These are phyloP conservation scores for Eulemur albifrons DNA, from an alignment of 2,797 vertebrate genomes.

Conservation along the genomic window DNA sequence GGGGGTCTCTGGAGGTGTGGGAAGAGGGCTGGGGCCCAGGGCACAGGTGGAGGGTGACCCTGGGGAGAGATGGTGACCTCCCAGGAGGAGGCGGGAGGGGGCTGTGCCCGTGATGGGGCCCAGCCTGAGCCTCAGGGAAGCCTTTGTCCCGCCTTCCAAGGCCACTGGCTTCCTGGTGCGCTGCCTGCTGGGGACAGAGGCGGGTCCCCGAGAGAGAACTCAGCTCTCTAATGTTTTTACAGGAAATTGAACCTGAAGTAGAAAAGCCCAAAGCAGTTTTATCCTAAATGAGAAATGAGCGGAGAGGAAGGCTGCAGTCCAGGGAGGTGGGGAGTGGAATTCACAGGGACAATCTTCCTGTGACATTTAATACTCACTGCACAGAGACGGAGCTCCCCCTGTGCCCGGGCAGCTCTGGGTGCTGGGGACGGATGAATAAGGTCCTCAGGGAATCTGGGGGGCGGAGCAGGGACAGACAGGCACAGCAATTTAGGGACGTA, in stretches of 20 bases:
- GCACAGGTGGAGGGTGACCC: rapidly evolving
- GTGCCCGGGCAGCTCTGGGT: not conserved
- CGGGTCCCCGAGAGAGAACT: not conserved
- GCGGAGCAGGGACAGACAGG: not conserved
- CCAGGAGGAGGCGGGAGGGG: rapidly evolving
- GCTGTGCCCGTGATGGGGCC: rapidly evolving
- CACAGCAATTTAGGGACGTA: not conserved
- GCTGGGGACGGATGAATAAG: not conserved
- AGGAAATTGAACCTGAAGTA: slow-evolving; percentile 34
- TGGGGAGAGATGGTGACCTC: not conserved
- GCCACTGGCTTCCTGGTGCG: not conserved
- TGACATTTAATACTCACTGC: not conserved
- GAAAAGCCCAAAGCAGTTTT: not conserved
- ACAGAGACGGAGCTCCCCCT: not conserved
- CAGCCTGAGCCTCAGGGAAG: not conserved
- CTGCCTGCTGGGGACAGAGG: not conserved
- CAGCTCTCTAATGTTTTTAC: not conserved
- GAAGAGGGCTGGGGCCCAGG: not conserved
- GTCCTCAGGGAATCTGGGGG: not conserved
- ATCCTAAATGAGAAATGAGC: not conserved
- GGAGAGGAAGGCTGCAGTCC: not conserved
- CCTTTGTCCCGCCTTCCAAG: not conserved
- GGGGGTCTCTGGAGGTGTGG: not conserved
- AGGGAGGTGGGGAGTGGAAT: not conserved
- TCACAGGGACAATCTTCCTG: not conserved